Base-by-base conservation (phyloP, 1,140 invertebrate species). In the Idris sp. region DNA sequence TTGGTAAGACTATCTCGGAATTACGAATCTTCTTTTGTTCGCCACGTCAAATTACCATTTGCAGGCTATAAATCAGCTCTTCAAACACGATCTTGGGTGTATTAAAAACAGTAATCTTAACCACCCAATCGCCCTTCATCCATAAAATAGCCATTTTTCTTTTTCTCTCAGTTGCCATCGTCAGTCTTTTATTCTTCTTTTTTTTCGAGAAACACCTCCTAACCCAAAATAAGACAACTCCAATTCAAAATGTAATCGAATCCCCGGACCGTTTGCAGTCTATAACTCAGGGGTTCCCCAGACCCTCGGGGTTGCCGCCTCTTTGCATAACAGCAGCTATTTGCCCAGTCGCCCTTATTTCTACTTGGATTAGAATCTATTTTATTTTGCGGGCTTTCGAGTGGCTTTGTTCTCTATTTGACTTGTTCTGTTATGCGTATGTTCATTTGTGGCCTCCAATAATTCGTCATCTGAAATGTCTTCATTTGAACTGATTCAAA, bases 251-350 rank as follows among this genome's bases (percentile, higher is more conserved):
- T 46, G 61, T 65, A 65, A 54, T 65, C 61, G 40, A 65, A 65
- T 65, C 40, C 49, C 15, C 61, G 49, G 22, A 53, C 30, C 49
- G 49, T 65, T 65, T 36, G 49, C 61, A 65, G 49, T 54, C 61
- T 49, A 65, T 65, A 65, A 65, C 41, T 54, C 61, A 65, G 49
- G 31, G 31, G 48, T 28, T 38, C 28, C 46, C 40, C 9, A 30
- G n/a, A 46, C 49, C 33, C 1, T 22, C 40, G 49, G 62, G 62
- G 51, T 56, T 67, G 51, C 33, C 38, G n/a, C 46, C 41, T 35
- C 62, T 67, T 67, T 67, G 62, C 62, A 67, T 67, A 67, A 67
- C 62, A 56, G 51, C 35, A 56, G 51, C 51, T 56, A 67, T 67
- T 67, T 67, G 51, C 49, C 62, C 22, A 56, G 33, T 40, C 33